phyloP scores from a whole-genome alignment of 2,113 vertebrate genomes.

The Anser brachyrhynchus region DNA sequence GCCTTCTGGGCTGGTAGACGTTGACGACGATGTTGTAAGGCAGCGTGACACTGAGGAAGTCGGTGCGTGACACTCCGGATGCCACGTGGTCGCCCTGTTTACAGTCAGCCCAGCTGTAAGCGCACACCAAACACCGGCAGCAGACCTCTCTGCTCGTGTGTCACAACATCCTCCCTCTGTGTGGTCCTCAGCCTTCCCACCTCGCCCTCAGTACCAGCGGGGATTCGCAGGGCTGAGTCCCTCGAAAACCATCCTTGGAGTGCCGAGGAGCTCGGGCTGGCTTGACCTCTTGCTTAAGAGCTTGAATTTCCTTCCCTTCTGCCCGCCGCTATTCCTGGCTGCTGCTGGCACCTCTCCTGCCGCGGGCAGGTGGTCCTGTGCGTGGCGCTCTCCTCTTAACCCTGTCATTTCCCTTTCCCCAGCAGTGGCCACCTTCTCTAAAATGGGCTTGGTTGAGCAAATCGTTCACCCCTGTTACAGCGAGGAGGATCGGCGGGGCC shows the following conservation, averaged over 20 bases:
- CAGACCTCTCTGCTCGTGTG: neutral
- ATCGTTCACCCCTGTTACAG: rapidly evolving
- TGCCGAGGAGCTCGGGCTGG: neutral
- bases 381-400: neutral
- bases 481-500: rapidly evolving
- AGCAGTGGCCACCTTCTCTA: neutral
- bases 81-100: conserved; percentile 28
- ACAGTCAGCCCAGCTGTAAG: neutral
- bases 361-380: neutral
- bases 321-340: neutral
- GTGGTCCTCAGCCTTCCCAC: neutral
- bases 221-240: neutral
- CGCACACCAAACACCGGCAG: neutral
- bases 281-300: neutral
- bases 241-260: rapidly evolving
- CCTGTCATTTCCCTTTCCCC: neutral
- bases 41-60: neutral
- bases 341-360: neutral
- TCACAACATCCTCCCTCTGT: rapidly evolving
- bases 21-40: neutral
- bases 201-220: rapidly evolving
- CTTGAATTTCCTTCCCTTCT: neutral
- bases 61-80: rapidly evolving
- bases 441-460: rapidly evolving
- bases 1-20: neutral